Evolutionary conservation across 1,140 invertebrate genomes (phyloP), one percentile per base, ranked within the genome.

Genomic region (Littorina saxatilis): DNA sequence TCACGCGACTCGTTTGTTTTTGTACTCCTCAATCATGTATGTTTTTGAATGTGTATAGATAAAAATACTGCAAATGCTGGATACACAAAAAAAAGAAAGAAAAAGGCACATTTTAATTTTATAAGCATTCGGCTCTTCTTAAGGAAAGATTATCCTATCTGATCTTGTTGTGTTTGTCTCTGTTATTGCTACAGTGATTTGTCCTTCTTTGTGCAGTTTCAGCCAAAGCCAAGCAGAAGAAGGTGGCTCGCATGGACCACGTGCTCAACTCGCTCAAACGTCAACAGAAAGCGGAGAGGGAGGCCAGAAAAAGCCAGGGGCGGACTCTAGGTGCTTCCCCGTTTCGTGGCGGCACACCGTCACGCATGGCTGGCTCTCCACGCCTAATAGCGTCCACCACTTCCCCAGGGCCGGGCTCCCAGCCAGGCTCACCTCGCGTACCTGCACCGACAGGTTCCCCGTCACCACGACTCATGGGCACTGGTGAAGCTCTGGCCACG

Each of bases 191-290:
- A n/a, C n/a, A n/a, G n/a, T n/a, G n/a, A n/a, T n/a, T n/a, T n/a
- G n/a, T n/a, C n/a, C 3, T 39, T 20, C 1, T 40, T 20, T 40
- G 27, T 73, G 70, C 39, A 40, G 39, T n/a, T 4, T n/a, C 73
- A 32, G 73, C 43, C 43, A 20, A 47, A 32, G 73, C 32, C 43
- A 84, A 82, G 35, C 80, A 83, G 47, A 87, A 83, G 68, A 83
- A 83, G 55, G 84, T 87, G n/a, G 85, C 85, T 32, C 82, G 75
- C 37, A 87, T 87, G 85, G 84, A 87, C 66, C 85, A 85, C 74
- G 82, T 87, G n/a, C 32, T 87, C 17, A 82, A 82, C 43, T 81
- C 84, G 68, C 70, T 87, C 52, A 73, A 80, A 72, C 83, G 79
- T 81, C 82, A 83, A 68, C 75, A 78, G 72, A 83, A 84, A 35